Percentiles rank a stretch among this genome's conserved stretches.
These are phyloP conservation scores for Pemphredon lugubris DNA, from an alignment of 2,888 invertebrate species.

Conservation along the genomic window DNA sequence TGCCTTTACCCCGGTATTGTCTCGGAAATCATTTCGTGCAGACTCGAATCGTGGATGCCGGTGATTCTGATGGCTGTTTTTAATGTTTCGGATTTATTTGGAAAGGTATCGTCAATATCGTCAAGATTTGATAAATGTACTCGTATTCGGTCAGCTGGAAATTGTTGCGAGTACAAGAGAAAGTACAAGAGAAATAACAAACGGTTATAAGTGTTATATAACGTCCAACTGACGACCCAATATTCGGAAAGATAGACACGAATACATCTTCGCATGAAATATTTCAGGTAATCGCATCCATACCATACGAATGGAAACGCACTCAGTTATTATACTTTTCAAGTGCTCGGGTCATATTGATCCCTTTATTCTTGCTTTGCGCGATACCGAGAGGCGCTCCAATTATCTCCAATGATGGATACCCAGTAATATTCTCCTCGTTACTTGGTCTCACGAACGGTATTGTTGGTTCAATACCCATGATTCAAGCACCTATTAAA, in stretches of 20 bases:
- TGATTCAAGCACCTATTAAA: constrained; percentile 94
- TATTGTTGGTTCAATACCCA: constrained; percentile 94
- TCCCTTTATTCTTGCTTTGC: constrained; percentile 91
- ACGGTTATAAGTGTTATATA: too few species aligned
- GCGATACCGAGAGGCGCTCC: constrained; percentile 90
- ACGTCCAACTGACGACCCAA: too few species aligned
- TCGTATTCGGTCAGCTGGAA: too few species aligned
- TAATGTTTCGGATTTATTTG: constrained; percentile 92
- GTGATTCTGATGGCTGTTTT: constrained; percentile 94
- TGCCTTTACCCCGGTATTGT: constrained; percentile 95
- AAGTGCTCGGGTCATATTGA: constrained; percentile 87
- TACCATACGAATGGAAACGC: constrained; percentile 92
- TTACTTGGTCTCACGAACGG: constrained; percentile 92
- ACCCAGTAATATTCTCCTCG: constrained; percentile 86
- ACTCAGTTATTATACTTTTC: constrained; percentile 89
- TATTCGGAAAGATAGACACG: too few species aligned
- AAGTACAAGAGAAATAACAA: too few species aligned
- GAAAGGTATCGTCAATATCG: constrained; percentile 84
- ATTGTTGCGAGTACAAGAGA: too few species aligned
- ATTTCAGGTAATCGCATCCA: constrained; percentile 87
- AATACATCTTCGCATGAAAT: too few species aligned
- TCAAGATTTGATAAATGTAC: too few species aligned
- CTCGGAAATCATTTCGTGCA: constrained; percentile 93
- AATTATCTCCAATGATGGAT: constrained; percentile 85
- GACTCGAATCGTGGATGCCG: constrained; percentile 94